Base-by-base conservation (phyloP, 2,888 invertebrate genomes). In the Rhingia campestris region DNA sequence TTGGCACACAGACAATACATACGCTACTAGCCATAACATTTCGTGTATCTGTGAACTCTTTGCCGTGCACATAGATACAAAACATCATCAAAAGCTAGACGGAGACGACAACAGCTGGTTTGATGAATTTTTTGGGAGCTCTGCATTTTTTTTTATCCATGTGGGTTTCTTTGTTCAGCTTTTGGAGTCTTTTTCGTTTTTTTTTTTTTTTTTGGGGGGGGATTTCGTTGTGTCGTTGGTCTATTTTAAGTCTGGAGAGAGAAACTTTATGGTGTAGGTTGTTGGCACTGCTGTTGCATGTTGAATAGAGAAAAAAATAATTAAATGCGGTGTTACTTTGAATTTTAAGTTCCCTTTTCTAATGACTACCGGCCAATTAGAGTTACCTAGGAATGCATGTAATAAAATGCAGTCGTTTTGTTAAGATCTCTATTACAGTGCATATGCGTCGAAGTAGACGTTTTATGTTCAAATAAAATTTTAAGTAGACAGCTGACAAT, bases 61-160 rank as follows among this genome's bases (percentile, higher is more conserved):
- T 32, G 47, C 64, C 70, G 74, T 84, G 79, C 79, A 79, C 77
- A 79, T 79, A 79, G 64, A 79, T 74, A 74, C 69, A 74, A 64
- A 70, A 66, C 32, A 66, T 49, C 43, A 67, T 53, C 10, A 35
- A 67, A 77, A 70, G 80, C 73, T 79, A 84, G 80, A 80, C 84
- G 66, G 84, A 84, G 84, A 80, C 22, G 22, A 22, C 84, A 84
- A 75, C 80, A 84, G 84, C 80, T 84, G 22, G 80, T 74, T 75
- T 45, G 43, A 70, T 66, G 41, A 9, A 56, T 66, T 70, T 77
- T 84, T 84, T 80, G 69, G 74, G 73, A 84, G 74, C 66, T 84
- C 80, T 84, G 74, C 80, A 80, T 64, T 82, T 51, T 69, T 47
- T 43, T 51, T 61, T 22, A 22, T 22, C 22, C 22, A 22, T 22